These are phyloP conservation scores for Limonius californicus DNA, from an alignment of 1,140 invertebrate genomes.

Conservation along the genomic window DNA sequence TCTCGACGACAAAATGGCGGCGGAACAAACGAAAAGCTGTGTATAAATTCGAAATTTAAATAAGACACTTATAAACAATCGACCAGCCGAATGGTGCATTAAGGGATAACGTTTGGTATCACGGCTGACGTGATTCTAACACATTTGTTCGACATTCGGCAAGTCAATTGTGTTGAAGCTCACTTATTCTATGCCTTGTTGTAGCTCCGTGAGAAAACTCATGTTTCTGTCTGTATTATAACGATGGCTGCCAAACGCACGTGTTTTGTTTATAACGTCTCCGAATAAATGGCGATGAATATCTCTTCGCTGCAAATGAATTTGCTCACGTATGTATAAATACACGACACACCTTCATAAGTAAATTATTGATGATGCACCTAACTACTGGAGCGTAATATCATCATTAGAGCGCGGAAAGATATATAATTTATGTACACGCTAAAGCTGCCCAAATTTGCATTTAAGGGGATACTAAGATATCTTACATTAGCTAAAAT, in stretches of 20 bases:
- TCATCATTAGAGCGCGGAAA: too few species aligned
- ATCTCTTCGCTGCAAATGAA: neutral
- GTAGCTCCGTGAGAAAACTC: slow-evolving; percentile 36
- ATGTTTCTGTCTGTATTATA: slow-evolving; percentile 35
- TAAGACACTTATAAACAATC: slow-evolving; percentile 27
- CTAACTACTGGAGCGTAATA: too few species aligned
- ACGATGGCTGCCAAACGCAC: slow-evolving; percentile 30
- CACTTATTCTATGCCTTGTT: slow-evolving; percentile 26
- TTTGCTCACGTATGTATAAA: too few species aligned
- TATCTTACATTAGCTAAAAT: too few species aligned
- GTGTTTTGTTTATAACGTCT: slow-evolving; percentile 27
- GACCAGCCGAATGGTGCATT: slow-evolving; percentile 21
- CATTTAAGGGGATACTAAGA: too few species aligned
- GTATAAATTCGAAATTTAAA: slow-evolving; percentile 33
- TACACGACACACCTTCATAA: too few species aligned
- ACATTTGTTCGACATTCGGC: slow-evolving; percentile 11
- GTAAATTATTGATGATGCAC: too few species aligned
- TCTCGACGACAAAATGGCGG: slow-evolving; percentile 37
- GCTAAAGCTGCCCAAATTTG: too few species aligned
- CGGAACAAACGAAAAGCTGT: slow-evolving; percentile 24
- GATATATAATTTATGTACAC: too few species aligned
- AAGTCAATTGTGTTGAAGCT: slow-evolving; percentile 16
- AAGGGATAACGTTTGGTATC: neutral
- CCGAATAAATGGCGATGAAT: neutral
- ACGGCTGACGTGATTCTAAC: slow-evolving; percentile 5